Percentiles rank a stretch among this genome's conserved stretches.
These are phyloP conservation scores for Oncorhynchus gorbuscha DNA, from an alignment of 2,113 vertebrate genomes.

Conservation along the genomic window DNA sequence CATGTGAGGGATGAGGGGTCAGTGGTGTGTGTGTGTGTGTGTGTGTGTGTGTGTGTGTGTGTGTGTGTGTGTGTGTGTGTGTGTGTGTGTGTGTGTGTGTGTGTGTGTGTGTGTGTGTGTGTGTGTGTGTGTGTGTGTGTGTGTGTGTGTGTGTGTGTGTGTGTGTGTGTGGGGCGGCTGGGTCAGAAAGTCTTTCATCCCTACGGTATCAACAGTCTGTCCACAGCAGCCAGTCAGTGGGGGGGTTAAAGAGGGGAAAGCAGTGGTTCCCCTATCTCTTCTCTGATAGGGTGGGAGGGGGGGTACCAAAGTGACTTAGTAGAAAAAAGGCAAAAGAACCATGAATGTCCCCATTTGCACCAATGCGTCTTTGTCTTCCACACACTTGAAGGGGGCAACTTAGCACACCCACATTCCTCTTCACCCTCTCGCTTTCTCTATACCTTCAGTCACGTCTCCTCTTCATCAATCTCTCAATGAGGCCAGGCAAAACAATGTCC, in stretches of 20 bases:
- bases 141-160: conserved; percentile 57
- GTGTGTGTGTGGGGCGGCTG: neutral
- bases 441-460: conserved; percentile 31
- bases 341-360: conserved; percentile 56
- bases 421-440: conserved; percentile 35
- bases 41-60: conserved; percentile 70
- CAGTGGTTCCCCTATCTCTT: conserved; percentile 63
- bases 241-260: conserved; percentile 24
- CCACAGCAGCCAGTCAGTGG: conserved; percentile 13
- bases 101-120: conserved; percentile 21
- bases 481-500: conserved; percentile 48
- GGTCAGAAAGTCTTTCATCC: conserved; percentile 20
- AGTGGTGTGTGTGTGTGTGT: conserved; percentile 72
- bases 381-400: conserved; percentile 10
- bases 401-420: conserved; percentile 18
- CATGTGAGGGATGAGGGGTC: conserved; percentile 56
- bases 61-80: conserved; percentile 52
- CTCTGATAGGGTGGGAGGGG: conserved; percentile 64
- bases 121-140: conserved; percentile 68
- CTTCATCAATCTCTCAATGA: conserved; percentile 20
- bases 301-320: conserved; percentile 81
- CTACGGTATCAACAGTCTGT: conserved; percentile 36
- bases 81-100: conserved; percentile 70
- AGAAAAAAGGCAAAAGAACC: conserved; percentile 71
- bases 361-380: conserved; percentile 36